Percentiles rank a stretch among this genome's conserved stretches.
Conservation (phyloP, 2,888 invertebrate genomes). For the Malthinus seriepunctatus region DNA sequence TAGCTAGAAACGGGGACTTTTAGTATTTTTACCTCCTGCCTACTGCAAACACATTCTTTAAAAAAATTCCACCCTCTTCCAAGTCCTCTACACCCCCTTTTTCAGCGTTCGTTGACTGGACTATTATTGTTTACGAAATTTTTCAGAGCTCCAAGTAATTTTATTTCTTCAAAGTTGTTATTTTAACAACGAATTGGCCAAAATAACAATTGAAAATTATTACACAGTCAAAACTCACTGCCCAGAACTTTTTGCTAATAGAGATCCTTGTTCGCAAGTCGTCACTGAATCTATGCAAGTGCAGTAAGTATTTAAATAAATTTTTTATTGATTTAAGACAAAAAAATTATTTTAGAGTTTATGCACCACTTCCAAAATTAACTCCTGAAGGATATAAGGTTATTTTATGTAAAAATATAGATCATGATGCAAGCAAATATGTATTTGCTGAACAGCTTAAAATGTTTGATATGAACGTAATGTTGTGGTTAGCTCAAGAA, state of each 20-base stretch:
- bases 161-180: slow-evolving; percentile 68
- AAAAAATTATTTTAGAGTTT: slow-evolving; percentile 2
- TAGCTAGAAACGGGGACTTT: too few relatives aligned
- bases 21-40: too few relatives aligned
- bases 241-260: slow-evolving; percentile 62
- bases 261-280: slow-evolving; percentile 59
- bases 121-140: too few relatives aligned
- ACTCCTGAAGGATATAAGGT: slow-evolving; percentile 42
- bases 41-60: too few relatives aligned
- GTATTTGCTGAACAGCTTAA: slow-evolving; percentile 59
- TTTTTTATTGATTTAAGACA: neutral
- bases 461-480: slow-evolving; percentile 61
- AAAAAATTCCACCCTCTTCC: too few relatives aligned
- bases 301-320: slow-evolving; percentile 50
- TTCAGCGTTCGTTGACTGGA: too few relatives aligned
- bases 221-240: slow-evolving; percentile 66
- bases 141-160: slow-evolving; percentile 51
- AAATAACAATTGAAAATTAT: slow-evolving; percentile 67
- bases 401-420: slow-evolving; percentile 48
- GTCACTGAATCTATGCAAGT: slow-evolving; percentile 45
- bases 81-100: too few relatives aligned
- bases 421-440: slow-evolving; percentile 64
- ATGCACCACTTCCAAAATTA: slow-evolving; percentile 30
- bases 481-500: slow-evolving; percentile 59
- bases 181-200: slow-evolving; percentile 65